Base-by-base conservation (phyloP, 2,888 invertebrate genomes). In the Phorcus lineatus region DNA sequence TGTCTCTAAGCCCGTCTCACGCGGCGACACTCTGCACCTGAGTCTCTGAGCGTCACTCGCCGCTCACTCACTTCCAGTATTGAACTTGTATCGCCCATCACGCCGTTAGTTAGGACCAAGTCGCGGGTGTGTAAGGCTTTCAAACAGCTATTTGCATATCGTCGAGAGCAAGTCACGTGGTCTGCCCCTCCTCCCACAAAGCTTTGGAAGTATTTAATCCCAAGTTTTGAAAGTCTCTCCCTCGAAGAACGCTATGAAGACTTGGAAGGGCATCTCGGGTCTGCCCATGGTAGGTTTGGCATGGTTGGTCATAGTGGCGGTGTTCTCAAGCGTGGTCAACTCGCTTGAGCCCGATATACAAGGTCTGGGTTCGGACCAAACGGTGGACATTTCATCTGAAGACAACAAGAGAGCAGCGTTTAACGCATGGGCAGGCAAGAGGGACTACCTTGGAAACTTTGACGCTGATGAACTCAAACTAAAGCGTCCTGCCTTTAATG, bases 371-470 rank as follows among this genome's bases (percentile, higher is more conserved):
- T 62, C 62, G 16, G 62, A 28, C 24, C 28, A 62, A 28, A 28
- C 24, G 28, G 62, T 28, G 24, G 62, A 62, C 62, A 28, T 11
- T 28, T 62, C 62, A 16, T 24, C 62, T 28, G 62, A 16, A 70
- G 31, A 40, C 19, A 36, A 70, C 36, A 70, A 70, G 40, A 31
- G 70, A 40, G 40, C 70, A 16, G 31, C 70, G 13, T 75, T 75
- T 53, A 53, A 22, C 53, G 52, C 52, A 3, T 75, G 74, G 74
- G 74, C 74, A 22, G 74, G 74, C 19, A 76, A 76, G 36, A 76
- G 76, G 36, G 76, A 31, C 36, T 40, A 24, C 13, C 40, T 40
- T 36, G 70, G 36, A 40, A 40, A 40, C 40, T 36, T 36, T 24
- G 28, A 13, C 62, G 62, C 11, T 1, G 62, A 28, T 24, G 47